Conservation (phyloP, 2,113 vertebrate species). For the Apeltes quadracus region DNA sequence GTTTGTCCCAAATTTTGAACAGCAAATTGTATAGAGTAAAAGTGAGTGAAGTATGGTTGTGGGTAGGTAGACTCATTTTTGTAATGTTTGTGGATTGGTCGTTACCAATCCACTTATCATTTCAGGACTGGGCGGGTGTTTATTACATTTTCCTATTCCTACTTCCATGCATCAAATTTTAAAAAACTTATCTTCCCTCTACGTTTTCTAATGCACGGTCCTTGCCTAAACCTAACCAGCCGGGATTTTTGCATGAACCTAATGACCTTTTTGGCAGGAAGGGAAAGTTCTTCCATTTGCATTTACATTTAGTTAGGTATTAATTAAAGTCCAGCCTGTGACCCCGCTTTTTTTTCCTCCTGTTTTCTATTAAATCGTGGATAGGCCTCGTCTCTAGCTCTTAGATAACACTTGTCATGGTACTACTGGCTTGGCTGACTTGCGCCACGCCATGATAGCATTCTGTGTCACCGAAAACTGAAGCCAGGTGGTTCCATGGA, state of each 20-base stretch:
- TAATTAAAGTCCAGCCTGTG: neutral
- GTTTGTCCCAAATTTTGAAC: neutral
- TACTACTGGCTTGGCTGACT: neutral
- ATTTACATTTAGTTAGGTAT: neutral
- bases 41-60: neutral
- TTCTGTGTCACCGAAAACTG: constrained; percentile 43
- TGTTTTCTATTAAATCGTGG: neutral
- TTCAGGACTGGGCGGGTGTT: neutral
- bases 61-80: neutral
- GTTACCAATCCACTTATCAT: no score
- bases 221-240: no score
- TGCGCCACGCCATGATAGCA: constrained; percentile 12
- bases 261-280: no score
- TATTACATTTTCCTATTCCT: neutral
- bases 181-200: neutral
- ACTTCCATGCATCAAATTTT: neutral
- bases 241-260: no score
- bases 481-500: constrained; percentile 22
- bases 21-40: neutral
- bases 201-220: neutral
- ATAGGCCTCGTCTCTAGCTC: neutral
- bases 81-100: no score
- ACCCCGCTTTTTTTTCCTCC: neutral
- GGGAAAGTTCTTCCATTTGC: no score
- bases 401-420: constrained; percentile 31